Evolutionary conservation across 2,888 invertebrate species (phyloP).

Genomic region (Noctua janthina): DNA sequence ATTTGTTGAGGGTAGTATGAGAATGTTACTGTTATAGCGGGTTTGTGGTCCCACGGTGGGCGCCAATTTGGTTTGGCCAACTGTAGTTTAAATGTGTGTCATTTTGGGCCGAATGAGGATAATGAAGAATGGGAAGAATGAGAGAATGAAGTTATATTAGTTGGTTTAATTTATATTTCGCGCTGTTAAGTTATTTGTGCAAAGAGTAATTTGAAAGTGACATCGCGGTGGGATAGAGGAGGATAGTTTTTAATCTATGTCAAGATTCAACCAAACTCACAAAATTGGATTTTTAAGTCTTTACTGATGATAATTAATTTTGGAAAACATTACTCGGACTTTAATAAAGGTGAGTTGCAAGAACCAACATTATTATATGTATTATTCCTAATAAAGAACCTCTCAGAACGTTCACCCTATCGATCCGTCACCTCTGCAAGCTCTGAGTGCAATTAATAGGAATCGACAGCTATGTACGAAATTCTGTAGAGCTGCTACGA

Average conservation of each 20-base stretch:
- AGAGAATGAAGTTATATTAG: neutral
- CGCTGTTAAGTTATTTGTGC: neutral
- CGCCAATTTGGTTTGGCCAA: constrained; percentile 19
- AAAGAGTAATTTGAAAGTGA: neutral
- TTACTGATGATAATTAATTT: neutral
- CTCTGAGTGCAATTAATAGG: constrained; percentile 24
- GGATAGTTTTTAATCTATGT: neutral
- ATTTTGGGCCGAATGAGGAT: neutral
- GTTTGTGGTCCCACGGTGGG: constrained; percentile 40
- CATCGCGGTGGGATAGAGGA: too few relatives aligned
- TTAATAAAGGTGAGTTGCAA: too few relatives aligned
- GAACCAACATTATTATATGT: neutral
- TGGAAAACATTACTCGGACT: neutral
- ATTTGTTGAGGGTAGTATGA: constrained; percentile 26
- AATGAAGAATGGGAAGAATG: too few relatives aligned
- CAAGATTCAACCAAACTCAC: neutral
- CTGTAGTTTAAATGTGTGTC: neutral
- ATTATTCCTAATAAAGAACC: neutral
- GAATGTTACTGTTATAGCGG: constrained; percentile 11
- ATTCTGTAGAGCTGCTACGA: constrained; percentile 40
- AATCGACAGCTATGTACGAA: constrained; percentile 20
- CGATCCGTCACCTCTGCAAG: constrained; percentile 1
- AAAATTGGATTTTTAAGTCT: neutral
- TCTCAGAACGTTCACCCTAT: constrained; percentile 5
- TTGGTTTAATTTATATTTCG: neutral